Percentiles rank a stretch among this genome's conserved stretches.
Evolutionary conservation across 2,113 vertebrate genomes (phyloP).

Genomic region (Gopherus evgoodei): DNA sequence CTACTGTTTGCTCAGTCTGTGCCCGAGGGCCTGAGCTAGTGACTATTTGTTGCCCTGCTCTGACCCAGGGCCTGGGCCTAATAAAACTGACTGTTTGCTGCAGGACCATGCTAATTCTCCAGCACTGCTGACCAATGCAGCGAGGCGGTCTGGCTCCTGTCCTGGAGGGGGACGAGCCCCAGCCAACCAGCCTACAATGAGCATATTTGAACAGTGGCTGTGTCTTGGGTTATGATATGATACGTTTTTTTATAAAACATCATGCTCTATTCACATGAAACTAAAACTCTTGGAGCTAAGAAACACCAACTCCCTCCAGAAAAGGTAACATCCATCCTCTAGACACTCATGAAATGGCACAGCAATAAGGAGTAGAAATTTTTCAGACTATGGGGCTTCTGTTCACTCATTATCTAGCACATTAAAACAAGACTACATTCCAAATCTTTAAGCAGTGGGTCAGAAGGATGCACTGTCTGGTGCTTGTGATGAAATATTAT

Average conservation of each 20-base stretch:
- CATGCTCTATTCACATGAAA: slow-evolving; percentile 41
- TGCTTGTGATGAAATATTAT: background rate
- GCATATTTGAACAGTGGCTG: background rate
- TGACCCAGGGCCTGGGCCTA: too few species aligned
- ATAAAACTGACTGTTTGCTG: too few species aligned
- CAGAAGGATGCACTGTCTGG: background rate
- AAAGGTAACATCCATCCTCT: background rate
- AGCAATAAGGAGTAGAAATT: background rate
- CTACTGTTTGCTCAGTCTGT: too few species aligned
- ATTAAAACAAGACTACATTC: background rate
- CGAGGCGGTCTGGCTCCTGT: too few species aligned
- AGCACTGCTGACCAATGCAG: too few species aligned
- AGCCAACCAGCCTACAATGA: too few species aligned
- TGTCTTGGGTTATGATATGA: background rate
- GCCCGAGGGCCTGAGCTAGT: too few species aligned
- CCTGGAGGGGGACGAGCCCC: too few species aligned
- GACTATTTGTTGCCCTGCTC: too few species aligned
- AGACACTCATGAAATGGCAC: background rate
- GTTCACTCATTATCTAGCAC: background rate
- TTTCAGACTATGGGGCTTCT: background rate
- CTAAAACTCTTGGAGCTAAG: slow-evolving; percentile 15
- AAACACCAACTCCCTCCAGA: background rate
- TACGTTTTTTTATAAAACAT: slow-evolving; percentile 48
- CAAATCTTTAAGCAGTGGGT: background rate
- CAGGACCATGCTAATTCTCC: too few species aligned